These are phyloP conservation scores for Dichetophora obliterata DNA, from an alignment of 2,888 invertebrate species.

Conservation along the genomic window DNA sequence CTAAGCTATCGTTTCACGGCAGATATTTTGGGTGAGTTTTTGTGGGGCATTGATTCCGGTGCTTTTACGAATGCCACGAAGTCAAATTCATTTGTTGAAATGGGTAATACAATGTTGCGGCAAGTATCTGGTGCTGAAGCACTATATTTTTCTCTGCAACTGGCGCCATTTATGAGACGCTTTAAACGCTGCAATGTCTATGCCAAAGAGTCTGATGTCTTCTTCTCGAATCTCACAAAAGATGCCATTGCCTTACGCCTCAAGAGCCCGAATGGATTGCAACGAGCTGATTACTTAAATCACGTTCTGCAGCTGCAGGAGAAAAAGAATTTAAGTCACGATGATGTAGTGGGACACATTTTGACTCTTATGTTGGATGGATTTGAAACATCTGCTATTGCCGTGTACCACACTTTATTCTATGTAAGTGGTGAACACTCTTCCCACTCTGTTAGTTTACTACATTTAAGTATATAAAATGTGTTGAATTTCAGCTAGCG, in stretches of 20 bases:
- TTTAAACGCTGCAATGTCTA: constrained; percentile 54
- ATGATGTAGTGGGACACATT: constrained; percentile 61
- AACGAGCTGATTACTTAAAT: constrained; percentile 61
- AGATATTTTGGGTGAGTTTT: constrained; percentile 59
- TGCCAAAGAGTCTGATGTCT: constrained; percentile 75
- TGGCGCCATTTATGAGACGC: constrained; percentile 53
- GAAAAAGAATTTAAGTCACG: constrained; percentile 56
- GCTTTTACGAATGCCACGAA: constrained; percentile 45
- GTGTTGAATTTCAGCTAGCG: constrained; percentile 50
- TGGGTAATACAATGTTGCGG: constrained; percentile 52
- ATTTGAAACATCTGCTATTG: constrained; percentile 61
- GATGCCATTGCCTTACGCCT: constrained; percentile 58
- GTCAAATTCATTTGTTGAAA: constrained; percentile 46
- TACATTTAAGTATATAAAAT: not conserved
- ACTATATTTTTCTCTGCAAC: constrained; percentile 51
- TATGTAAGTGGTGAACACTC: constrained; percentile 60
- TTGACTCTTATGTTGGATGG: constrained; percentile 64
- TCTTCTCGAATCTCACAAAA: constrained; percentile 58
- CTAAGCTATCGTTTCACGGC: constrained; percentile 58
- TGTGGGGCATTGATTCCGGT: constrained; percentile 64
- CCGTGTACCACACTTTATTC: constrained; percentile 56
- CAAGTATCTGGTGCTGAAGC: constrained; percentile 51
- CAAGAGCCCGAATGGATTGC: constrained; percentile 35
- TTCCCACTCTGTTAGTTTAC: not conserved
- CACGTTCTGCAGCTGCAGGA: constrained; percentile 59